Base-by-base conservation (phyloP, 2,113 vertebrate species). In the Syngnathoides biaculeatus region DNA sequence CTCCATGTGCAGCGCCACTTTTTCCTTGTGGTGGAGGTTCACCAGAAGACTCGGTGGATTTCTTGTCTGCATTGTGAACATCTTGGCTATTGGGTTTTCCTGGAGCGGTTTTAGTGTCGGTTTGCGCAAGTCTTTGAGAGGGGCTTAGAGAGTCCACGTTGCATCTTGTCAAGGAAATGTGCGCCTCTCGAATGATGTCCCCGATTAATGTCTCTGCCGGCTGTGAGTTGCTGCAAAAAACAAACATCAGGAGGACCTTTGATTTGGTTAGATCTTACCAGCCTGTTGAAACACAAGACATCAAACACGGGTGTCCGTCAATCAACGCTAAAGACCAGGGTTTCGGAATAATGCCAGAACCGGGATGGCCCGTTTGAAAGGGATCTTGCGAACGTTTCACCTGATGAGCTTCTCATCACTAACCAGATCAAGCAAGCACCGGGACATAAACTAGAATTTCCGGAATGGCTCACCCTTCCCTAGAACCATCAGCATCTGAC, bases 151-250 rank as follows among this genome's bases (percentile, higher is more conserved):
- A 68, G 14, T 87, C 78, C 72, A 85, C 6, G 59, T 69, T 81
- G 65, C 87, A 90, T 38, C 86, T 80, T 14, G 78, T 84, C 30
- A 90, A 75, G 11, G 88, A 84, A 45, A 90, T 79, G 1, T 89
- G 89, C 65, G 86, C 88, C 61, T 90, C 89, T 3, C 86, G 84
- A 22, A 89, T 89, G 1, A 88, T 80, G 39, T 90, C 86, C 39
- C 88, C 88, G 48, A 88, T 79, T 22, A 89, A 73, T 65, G 88
- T 89, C 72, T 81, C 85, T 39, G 78, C 43, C 26, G 83, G 82
- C 60, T 2, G 58, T 14, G 78, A 72, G 26, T 15, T 64, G 43
- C 74, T 85, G 74, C 63, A 59, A 67, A 58, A 58, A 64, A 64
- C 12, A 75, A 87, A 80, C 60, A 62, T 43, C 22, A 45, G 22